Evolutionary conservation across 2,888 invertebrate genomes (phyloP).

Genomic region (Lithophane semibrunnea): DNA sequence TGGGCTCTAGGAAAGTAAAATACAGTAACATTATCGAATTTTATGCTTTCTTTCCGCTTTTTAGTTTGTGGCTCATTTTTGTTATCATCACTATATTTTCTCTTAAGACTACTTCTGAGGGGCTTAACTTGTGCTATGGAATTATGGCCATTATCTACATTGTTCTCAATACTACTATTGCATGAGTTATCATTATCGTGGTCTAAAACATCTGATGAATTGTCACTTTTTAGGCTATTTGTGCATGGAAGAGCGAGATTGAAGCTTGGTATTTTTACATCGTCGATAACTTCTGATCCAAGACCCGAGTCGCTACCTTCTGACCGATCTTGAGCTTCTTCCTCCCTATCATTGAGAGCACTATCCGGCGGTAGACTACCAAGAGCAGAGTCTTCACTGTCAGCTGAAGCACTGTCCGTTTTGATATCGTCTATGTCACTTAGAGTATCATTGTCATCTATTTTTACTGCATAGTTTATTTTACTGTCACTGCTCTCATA

Average conservation of each 20-base stretch:
- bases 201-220: slow-evolving; percentile 62
- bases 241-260: slow-evolving; percentile 80
- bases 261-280: slow-evolving; percentile 84
- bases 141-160: slow-evolving; percentile 65
- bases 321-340: slow-evolving; percentile 92
- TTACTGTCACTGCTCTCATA: slow-evolving; percentile 89
- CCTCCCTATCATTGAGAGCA: slow-evolving; percentile 86
- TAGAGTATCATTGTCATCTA: slow-evolving; percentile 88
- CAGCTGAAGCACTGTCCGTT: slow-evolving; percentile 89
- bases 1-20: slow-evolving; percentile 98
- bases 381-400: slow-evolving; percentile 92
- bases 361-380: slow-evolving; percentile 90
- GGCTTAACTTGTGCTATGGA: slow-evolving; percentile 71
- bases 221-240: slow-evolving; percentile 70
- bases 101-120: slow-evolving; percentile 92
- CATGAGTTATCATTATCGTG: slow-evolving; percentile 62
- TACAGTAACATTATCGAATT: slow-evolving; percentile 97
- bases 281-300: slow-evolving; percentile 94
- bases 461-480: slow-evolving; percentile 87
- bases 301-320: slow-evolving; percentile 96
- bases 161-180: slow-evolving; percentile 64
- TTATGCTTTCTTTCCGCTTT: slow-evolving; percentile 95
- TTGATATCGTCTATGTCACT: slow-evolving; percentile 89
- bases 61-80: slow-evolving; percentile 87
- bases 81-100: slow-evolving; percentile 87